These are phyloP conservation scores for Hyperoplus lanceolatus DNA, from an alignment of 2,797 vertebrate species.

Conservation along the genomic window DNA sequence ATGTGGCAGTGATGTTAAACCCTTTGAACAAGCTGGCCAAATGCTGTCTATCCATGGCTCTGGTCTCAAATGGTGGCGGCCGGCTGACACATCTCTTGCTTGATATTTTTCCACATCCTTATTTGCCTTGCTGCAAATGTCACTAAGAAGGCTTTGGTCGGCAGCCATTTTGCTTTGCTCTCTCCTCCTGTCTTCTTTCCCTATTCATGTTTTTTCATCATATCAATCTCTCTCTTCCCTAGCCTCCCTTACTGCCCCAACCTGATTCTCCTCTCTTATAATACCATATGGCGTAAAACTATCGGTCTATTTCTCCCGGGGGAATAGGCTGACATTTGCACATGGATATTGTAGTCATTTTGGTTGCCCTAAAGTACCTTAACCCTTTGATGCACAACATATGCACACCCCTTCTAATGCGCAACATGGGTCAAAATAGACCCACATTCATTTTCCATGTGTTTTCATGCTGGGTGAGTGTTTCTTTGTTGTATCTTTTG, in stretches of 20 bases:
- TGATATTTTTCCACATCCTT: slow-evolving; percentile 61
- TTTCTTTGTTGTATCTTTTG: no score
- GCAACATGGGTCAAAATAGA: no score
- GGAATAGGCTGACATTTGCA: slow-evolving; percentile 78
- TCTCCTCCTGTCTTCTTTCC: slow-evolving; percentile 18
- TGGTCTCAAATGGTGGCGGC: slow-evolving; percentile 50
- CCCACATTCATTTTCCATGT: no score
- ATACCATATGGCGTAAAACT: slow-evolving; percentile 60
- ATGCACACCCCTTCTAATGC: no score
- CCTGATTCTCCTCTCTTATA: slow-evolving; percentile 54
- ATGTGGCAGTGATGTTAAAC: slow-evolving; percentile 54
- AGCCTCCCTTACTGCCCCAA: slow-evolving; percentile 5
- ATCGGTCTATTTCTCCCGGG: slow-evolving; percentile 51
- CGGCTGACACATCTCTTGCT: slow-evolving; percentile 51
- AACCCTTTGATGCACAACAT: no score
- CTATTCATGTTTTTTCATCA: slow-evolving; percentile 3
- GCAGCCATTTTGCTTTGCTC: slow-evolving; percentile 44
- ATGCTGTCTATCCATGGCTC: slow-evolving; percentile 48
- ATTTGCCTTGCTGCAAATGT: slow-evolving; percentile 73
- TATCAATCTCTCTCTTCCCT: slow-evolving; percentile 21
- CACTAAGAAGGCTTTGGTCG: slow-evolving; percentile 53
- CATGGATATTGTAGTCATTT: slow-evolving; percentile 77
- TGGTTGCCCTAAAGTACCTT: slow-evolving; percentile 66
- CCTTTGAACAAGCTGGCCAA: slow-evolving; percentile 60
- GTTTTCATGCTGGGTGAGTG: no score